Percentiles rank a stretch among this genome's conserved stretches.
Evolutionary conservation across 2,113 vertebrate genomes (phyloP).

Genomic region (Gymnarchus niloticus): DNA sequence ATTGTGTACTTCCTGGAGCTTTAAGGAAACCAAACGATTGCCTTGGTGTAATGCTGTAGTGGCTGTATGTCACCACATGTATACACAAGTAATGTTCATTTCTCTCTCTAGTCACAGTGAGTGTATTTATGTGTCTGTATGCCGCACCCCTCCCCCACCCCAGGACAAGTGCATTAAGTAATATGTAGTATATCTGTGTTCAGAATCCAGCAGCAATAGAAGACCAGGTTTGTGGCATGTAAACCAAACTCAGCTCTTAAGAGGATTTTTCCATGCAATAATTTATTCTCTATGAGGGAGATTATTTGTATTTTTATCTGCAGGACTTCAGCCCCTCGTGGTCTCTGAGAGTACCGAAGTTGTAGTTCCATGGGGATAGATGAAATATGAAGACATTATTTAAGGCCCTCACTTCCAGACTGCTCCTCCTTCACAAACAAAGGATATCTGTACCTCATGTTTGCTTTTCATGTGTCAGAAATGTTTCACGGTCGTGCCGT

Average conservation of each 20-base stretch:
- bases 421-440: background rate
- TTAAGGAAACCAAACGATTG: constrained; percentile 37
- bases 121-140: background rate
- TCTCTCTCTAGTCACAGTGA: background rate
- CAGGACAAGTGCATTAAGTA: background rate
- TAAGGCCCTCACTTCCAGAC: background rate
- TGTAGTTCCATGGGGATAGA: background rate
- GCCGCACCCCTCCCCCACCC: no score
- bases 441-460: background rate
- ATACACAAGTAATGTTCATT: background rate
- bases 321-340: background rate
- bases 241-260: background rate
- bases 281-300: background rate
- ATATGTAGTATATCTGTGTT: background rate
- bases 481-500: no score
- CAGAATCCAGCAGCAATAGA: background rate
- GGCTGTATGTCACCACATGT: constrained; percentile 13
- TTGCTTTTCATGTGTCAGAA: constrained; percentile 13
- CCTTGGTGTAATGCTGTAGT: constrained; percentile 39
- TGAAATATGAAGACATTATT: background rate
- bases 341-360: background rate
- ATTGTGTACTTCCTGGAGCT: background rate
- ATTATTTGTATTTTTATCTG: no score
- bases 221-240: background rate
- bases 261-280: background rate